Percentiles rank a stretch among this genome's conserved stretches.
phyloP scores from a whole-genome alignment of 2,888 invertebrate genomes.

The Mantis religiosa region DNA sequence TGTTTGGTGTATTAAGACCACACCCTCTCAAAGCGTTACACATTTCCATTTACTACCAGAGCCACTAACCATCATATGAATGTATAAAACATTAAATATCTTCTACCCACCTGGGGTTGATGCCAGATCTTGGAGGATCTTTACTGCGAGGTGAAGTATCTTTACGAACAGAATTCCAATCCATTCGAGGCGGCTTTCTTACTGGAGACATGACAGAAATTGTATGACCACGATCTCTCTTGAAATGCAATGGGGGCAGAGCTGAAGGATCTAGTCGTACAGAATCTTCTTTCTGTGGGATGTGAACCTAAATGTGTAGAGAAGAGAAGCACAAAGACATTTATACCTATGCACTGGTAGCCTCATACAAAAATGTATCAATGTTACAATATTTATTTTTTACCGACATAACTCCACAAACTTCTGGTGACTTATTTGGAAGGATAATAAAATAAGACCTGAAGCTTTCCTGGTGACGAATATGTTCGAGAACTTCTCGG shows the following conservation, averaged over 20 bases:
- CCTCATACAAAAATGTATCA: too few species aligned
- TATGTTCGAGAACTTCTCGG: too few species aligned
- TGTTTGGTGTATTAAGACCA: too few species aligned
- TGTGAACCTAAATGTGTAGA: neutral
- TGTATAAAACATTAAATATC: neutral
- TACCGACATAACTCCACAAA: too few species aligned
- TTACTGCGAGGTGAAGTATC: constrained; percentile 40
- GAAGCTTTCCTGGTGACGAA: too few species aligned
- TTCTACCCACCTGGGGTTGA: constrained; percentile 63
- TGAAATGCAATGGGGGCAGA: constrained; percentile 49
- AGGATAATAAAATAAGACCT: too few species aligned
- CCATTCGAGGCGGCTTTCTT: constrained; percentile 45
- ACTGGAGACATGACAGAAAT: constrained; percentile 83
- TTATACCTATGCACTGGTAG: too few species aligned
- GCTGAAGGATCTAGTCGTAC: constrained; percentile 47
- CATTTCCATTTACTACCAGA: too few species aligned
- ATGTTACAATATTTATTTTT: too few species aligned
- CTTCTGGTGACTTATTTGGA: too few species aligned
- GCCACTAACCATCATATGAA: neutral
- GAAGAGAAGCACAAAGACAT: neutral
- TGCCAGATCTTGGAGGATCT: constrained; percentile 62
- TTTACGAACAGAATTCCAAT: constrained; percentile 42
- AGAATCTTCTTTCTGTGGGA: constrained; percentile 15
- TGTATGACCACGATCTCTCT: constrained; percentile 68
- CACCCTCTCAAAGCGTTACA: too few species aligned